Evolutionary conservation across 2,113 vertebrate species (phyloP).

Genomic region (Bufo gargarizans): DNA sequence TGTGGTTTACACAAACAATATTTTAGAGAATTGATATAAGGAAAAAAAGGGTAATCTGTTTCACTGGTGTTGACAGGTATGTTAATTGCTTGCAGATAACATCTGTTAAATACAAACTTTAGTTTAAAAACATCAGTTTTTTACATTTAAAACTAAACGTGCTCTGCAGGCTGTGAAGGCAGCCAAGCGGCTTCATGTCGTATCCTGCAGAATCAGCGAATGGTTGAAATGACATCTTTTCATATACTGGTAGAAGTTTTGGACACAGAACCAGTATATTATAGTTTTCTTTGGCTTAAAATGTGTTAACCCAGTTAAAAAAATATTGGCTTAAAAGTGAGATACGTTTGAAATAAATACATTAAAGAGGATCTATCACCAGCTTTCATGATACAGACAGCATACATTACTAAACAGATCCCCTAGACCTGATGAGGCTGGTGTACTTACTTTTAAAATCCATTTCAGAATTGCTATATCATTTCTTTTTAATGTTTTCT

Average conservation of each 20-base stretch:
- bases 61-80: constrained; percentile 53
- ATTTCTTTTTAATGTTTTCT: too few relatives aligned
- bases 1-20: constrained; percentile 44
- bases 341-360: background rate
- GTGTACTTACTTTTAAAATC: too few relatives aligned
- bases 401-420: too few relatives aligned
- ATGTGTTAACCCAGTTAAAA: background rate
- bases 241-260: background rate
- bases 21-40: constrained; percentile 38
- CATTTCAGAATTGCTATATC: too few relatives aligned
- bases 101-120: constrained; percentile 55
- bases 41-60: constrained; percentile 46
- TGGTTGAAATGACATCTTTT: constrained; percentile 40
- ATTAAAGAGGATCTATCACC: background rate
- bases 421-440: too few relatives aligned
- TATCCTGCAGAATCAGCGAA: constrained; percentile 6
- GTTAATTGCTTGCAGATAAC: constrained; percentile 58
- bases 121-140: constrained; percentile 13
- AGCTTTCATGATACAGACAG: too few relatives aligned
- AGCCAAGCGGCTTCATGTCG: constrained; percentile 24
- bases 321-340: background rate
- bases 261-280: background rate
- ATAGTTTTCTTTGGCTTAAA: constrained; percentile 19
- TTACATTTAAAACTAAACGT: constrained; percentile 26
- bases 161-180: constrained; percentile 8